These are phyloP conservation scores for Podarcis lilfordi DNA, from an alignment of 2,797 vertebrate species.

Conservation along the genomic window DNA sequence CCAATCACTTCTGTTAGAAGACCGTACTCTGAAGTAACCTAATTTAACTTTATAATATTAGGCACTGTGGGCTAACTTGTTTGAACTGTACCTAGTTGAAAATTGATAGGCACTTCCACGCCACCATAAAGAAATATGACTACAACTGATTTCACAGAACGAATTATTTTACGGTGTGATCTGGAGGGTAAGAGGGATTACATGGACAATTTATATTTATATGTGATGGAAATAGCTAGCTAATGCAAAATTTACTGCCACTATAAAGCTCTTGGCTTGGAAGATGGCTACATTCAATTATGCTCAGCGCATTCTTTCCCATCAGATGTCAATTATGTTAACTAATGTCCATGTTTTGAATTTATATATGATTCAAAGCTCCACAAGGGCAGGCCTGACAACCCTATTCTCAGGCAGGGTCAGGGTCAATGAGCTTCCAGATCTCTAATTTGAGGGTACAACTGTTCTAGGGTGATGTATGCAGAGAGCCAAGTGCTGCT, in stretches of 20 bases:
- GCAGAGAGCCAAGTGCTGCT: background rate
- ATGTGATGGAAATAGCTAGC: background rate
- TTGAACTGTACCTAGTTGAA: background rate
- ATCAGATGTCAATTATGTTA: background rate
- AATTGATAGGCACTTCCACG: slow-evolving; percentile 11
- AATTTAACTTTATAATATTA: background rate
- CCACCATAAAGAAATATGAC: background rate
- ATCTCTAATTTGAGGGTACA: background rate
- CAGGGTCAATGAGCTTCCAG: background rate
- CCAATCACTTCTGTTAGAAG: slow-evolving; percentile 12
- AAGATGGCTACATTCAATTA: background rate
- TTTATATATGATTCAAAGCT: background rate
- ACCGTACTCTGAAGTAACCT: background rate
- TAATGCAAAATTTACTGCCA: background rate
- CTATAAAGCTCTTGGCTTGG: background rate
- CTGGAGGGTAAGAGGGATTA: background rate
- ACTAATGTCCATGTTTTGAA: background rate
- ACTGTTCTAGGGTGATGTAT: background rate
- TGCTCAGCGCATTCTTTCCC: background rate
- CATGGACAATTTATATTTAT: background rate
- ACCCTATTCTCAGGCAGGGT: background rate
- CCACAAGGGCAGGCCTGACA: background rate
- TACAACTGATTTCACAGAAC: slow-evolving; percentile 9
- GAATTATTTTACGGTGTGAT: background rate
- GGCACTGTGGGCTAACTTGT: background rate